Base-by-base conservation (phyloP, 2,113 vertebrate genomes). In the Puntigrus tetrazona region DNA sequence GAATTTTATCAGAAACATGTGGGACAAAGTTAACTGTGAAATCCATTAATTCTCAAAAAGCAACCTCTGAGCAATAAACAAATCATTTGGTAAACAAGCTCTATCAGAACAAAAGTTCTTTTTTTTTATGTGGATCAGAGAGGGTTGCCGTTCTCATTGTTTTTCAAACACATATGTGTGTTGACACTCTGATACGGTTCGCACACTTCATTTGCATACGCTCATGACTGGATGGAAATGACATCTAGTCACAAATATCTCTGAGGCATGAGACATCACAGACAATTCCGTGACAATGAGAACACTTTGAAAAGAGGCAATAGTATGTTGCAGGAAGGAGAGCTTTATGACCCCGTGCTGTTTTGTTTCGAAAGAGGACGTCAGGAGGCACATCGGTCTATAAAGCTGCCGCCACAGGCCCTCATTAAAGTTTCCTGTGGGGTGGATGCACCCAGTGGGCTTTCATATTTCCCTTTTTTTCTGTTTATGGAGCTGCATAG, bases 231-330 rank as follows among this genome's bases (percentile, higher is more conserved):
- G 50, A 78, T 78, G n/a, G 45, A 76, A 84, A 84, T 78, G 29
- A 38, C 74, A 69, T 84, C 75, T 16, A 84, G 45, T 78, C 61
- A 78, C 61, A 84, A 84, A 84, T 70, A 70, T 65, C 83, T 47
- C 74, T n/a, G 18, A 69, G 74, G 83, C 83, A 52, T 11, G 16
- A 36, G 82, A 83, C 82, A 34, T 61, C 72, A 55, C 25, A 29
- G 59, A 27, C 76, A 45, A 57, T 47, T 81, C 25, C 3, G 4
- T 61, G 55, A 78, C 36, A 63, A 78, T 43, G n/a, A 43, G 61
- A 81, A 47, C 38, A 67, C 59, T 20, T 25, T 31, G 78, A 81
- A 29, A 67, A 81, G n/a, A 63, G 25, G 38, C 36, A 79, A 65
- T 10, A 63, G 59, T 67, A 41, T 67, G 61, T 47, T 16, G 16